These are phyloP conservation scores for Antrozous pallidus DNA, from an alignment of 2,797 vertebrate species.

Conservation along the genomic window DNA sequence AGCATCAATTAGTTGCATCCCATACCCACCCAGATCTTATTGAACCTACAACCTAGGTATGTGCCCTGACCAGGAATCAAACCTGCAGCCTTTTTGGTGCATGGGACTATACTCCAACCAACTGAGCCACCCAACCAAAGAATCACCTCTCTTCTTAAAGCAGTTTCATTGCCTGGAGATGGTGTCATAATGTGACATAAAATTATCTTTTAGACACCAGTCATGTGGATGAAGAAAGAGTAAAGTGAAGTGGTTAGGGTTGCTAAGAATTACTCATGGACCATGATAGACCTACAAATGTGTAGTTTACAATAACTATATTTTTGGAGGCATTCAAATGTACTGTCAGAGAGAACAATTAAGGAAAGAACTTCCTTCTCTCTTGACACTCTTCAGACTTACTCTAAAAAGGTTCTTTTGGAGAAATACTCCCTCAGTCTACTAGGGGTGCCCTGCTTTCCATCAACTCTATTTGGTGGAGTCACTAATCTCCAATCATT, in stretches of 20 bases:
- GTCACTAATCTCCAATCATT: slow-evolving; percentile 56
- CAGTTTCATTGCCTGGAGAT: background rate
- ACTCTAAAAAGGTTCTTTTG: background rate
- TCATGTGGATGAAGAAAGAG: background rate
- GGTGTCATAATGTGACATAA: background rate
- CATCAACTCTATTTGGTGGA: slow-evolving; percentile 50
- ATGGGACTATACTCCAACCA: background rate
- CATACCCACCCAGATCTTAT: background rate
- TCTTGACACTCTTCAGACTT: background rate
- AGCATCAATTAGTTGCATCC: background rate
- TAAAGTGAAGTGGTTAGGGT: background rate
- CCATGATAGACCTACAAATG: background rate
- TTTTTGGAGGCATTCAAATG: slow-evolving; percentile 7
- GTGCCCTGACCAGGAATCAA: background rate
- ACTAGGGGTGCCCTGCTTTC: background rate
- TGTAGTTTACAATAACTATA: background rate
- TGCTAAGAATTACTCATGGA: background rate
- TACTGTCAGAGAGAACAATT: background rate
- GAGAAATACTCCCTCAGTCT: background rate
- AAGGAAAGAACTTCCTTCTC: background rate
- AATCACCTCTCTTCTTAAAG: slow-evolving; percentile 26
- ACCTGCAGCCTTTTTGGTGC: background rate
- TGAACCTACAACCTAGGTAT: background rate
- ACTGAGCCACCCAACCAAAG: background rate
- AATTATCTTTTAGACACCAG: background rate